Base-by-base conservation (phyloP, 2,797 vertebrate genomes). In the Peromyscus melanophrys region DNA sequence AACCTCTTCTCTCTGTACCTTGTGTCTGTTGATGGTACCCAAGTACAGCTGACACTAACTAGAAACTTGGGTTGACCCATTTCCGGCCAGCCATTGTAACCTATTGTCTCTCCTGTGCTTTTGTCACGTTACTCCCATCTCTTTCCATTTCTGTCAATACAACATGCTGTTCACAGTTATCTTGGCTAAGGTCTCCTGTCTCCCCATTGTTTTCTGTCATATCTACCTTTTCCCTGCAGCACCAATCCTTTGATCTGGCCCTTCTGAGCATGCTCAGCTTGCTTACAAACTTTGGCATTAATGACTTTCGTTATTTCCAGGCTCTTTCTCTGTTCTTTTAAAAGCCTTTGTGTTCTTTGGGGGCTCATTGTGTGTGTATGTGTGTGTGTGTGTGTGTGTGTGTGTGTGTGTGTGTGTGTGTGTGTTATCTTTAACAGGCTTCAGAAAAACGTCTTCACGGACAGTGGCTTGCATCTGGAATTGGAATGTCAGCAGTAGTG, bases 241-340 rank as follows among this genome's bases (percentile, higher is more conserved):
- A 25, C 29, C 40, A 37, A 76, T 77, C 63, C 80, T 92, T 78
- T 94, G 67, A 71, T 75, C 61, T 96, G 59, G 87, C 69, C 37
- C 73, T 92, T 94, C 27, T 76, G 77, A 80, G 49, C 23, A 55
- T 29, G 27, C 43, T 77, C 40, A 61, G 34, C 52, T 52, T 11
- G 55, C 52, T 7, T 92, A 23, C 25, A 59, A 67, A 85, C 9
- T 46, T 86, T 83, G 76, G 86, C 13, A 76, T n/a, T n/a, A 71
- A 61, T 75, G 61, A 43, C 31, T 96, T 95, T 55, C 14, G 67
- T 94, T 69, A 75, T 67, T 63, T 31, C 9, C 61, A n/a, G 9
- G 43, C 31, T 88, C 40, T 43, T 69, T 61, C n/a, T 92, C 43
- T 46, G 71, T 27, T 52, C 17, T 69, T 75, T 21, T 57, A n/a